Percentiles rank a stretch among this genome's conserved stretches.
Evolutionary conservation across 2,888 invertebrate genomes (phyloP).

Genomic region (Omphaloscelis lunosa): DNA sequence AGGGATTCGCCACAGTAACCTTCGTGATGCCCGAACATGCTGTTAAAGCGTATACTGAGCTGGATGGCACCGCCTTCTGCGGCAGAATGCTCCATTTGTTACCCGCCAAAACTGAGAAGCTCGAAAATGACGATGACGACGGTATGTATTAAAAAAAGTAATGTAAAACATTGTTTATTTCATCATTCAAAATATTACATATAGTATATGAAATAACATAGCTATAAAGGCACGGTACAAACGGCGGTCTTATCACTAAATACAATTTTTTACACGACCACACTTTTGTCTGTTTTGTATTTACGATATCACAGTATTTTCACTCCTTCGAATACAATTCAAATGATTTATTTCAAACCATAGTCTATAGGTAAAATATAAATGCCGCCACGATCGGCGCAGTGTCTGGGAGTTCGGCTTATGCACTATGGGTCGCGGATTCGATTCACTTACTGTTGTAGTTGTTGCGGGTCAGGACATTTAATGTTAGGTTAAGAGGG

Average conservation of each 20-base stretch:
- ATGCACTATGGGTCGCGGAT: neutral
- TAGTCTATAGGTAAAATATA: neutral
- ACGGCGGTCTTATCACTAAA: slow-evolving; percentile 11
- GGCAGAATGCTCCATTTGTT: slow-evolving; percentile 98
- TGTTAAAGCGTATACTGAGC: slow-evolving; percentile 95
- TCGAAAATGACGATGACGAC: slow-evolving; percentile 85
- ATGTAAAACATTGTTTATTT: no score
- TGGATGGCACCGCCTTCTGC: slow-evolving; percentile 97
- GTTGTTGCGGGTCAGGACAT: neutral
- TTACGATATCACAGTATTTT: slow-evolving; percentile 8
- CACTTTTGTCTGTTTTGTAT: slow-evolving; percentile 18
- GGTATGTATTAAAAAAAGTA: slow-evolving; percentile 69
- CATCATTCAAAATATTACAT: no score
- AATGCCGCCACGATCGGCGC: neutral
- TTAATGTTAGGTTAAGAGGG: neutral
- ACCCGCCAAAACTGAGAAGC: slow-evolving; percentile 94
- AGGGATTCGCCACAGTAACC: slow-evolving; percentile 98
- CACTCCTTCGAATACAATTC: neutral
- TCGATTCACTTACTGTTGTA: neutral
- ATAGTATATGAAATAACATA: neutral
- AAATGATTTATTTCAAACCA: neutral
- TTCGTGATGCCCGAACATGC: slow-evolving; percentile 99
- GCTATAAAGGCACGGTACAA: neutral
- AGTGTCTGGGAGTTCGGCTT: neutral
- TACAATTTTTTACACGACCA: slow-evolving; percentile 2